Evolutionary conservation across 2,888 invertebrate species (phyloP), one percentile per base, ranked within the genome.

Genomic region (Neocrepidodera transversa): DNA sequence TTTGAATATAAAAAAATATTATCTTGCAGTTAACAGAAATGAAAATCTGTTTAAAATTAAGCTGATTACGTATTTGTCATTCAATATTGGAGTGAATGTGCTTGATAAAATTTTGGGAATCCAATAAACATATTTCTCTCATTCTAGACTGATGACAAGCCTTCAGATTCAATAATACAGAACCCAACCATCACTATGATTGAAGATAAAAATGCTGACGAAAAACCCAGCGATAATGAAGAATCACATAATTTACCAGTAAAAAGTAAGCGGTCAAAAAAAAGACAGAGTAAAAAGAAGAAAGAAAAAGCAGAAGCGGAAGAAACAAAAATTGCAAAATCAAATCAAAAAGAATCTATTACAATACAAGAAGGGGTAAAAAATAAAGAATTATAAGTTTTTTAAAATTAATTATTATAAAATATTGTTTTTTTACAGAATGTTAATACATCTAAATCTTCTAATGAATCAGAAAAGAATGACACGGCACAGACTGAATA

Each of bases 401-500:
- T n/a, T n/a, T n/a, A n/a, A n/a, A n/a, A n/a, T n/a, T n/a, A n/a
- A n/a, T n/a, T n/a, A n/a, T n/a, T n/a, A n/a, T n/a, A n/a, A n/a
- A n/a, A n/a, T n/a, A n/a, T n/a, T n/a, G n/a, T n/a, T n/a, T n/a
- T n/a, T n/a, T 14, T 1, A 23, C 32, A 4, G 32, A 10, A 2
- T 8, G 6, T 43, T 8, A 59, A 49, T 32, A 35, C 35, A 36
- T 54, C 53, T 1, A 48, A 52, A 43, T 49, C 49, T 2, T 53
- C 47, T 3, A 35, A 13, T 26, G 50, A 60, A 1, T 26, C 13
- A 13, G 63, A 65, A 48, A 63, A 49, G 7, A 68, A 67, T 53
- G 67, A 64, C 42, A 66, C 68, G 28, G 49, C 68, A 11, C 68
- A 67, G 1, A 80, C 81, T 2, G 72, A 80, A 6, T 82, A 82